Percentiles rank a stretch among this genome's conserved stretches.
These are phyloP conservation scores for Jacana jacana DNA, from an alignment of 2,113 vertebrate genomes.

Conservation along the genomic window DNA sequence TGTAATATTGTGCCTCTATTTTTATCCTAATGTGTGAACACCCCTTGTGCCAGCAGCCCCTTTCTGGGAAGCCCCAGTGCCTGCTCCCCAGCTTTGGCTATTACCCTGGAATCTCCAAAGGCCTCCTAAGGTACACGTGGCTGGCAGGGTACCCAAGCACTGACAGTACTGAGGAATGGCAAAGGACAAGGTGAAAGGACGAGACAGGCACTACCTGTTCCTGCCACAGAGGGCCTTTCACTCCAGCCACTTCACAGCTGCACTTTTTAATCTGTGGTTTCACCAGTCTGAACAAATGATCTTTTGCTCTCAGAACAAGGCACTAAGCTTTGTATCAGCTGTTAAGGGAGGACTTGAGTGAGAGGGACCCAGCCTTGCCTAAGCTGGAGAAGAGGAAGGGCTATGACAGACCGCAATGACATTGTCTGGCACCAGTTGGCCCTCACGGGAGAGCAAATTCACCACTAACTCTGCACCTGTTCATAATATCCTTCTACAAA, in stretches of 20 bases:
- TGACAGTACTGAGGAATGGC: background rate
- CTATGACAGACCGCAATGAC: background rate
- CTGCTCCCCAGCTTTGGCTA: fast-evolving
- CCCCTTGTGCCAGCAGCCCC: background rate
- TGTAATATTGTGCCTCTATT: background rate
- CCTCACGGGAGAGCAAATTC: background rate
- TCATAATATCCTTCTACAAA: background rate
- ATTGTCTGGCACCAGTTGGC: background rate
- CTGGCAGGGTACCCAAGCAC: background rate
- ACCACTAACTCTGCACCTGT: background rate
- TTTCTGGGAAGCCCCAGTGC: background rate
- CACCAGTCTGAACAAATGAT: background rate
- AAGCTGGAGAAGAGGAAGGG: background rate
- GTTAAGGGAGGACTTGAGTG: background rate
- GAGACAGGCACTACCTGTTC: background rate
- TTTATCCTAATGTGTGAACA: background rate
- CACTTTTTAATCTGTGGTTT: background rate
- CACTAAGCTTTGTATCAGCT: background rate
- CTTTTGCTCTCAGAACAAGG: background rate
- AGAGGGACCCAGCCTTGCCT: background rate
- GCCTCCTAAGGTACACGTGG: background rate
- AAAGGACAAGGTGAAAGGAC: background rate
- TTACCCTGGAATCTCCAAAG: background rate
- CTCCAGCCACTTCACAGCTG: background rate
- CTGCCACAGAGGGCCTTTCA: background rate